Evolutionary conservation across 2,113 vertebrate species (phyloP).

Genomic region (Gnathonemus echidnorhynchus): DNA sequence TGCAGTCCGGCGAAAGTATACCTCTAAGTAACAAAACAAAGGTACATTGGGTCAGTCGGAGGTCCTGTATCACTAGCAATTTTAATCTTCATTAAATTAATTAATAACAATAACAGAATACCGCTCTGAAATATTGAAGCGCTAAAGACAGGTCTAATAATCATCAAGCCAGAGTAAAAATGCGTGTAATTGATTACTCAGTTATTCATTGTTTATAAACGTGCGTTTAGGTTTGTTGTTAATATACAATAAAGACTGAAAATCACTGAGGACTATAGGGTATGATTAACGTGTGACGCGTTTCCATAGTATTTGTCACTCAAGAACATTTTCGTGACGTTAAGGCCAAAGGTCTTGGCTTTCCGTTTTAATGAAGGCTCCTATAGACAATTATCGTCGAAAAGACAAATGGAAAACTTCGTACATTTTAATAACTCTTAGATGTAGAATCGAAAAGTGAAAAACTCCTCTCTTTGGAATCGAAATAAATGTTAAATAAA

Average conservation of each 20-base stretch:
- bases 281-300: background rate
- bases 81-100: conserved; percentile 58
- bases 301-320: background rate
- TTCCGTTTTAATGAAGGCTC: background rate
- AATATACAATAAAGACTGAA: background rate
- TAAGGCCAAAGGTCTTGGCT: background rate
- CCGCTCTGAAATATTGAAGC: conserved; percentile 38
- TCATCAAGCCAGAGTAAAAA: conserved; percentile 12
- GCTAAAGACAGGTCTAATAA: background rate
- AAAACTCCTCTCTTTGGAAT: background rate
- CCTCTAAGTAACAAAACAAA: conserved; percentile 56
- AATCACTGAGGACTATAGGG: background rate
- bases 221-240: background rate
- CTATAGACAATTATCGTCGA: background rate
- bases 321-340: background rate
- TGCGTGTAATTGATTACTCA: background rate
- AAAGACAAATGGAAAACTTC: background rate
- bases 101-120: conserved; percentile 51
- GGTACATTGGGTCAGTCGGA: conserved; percentile 60
- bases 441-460: background rate
- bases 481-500: background rate
- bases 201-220: background rate
- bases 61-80: conserved; percentile 40
- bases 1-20: conserved; percentile 68
- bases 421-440: background rate